Evolutionary conservation across 2,797 vertebrate species (phyloP).

Genomic region (Sciurus carolinensis): DNA sequence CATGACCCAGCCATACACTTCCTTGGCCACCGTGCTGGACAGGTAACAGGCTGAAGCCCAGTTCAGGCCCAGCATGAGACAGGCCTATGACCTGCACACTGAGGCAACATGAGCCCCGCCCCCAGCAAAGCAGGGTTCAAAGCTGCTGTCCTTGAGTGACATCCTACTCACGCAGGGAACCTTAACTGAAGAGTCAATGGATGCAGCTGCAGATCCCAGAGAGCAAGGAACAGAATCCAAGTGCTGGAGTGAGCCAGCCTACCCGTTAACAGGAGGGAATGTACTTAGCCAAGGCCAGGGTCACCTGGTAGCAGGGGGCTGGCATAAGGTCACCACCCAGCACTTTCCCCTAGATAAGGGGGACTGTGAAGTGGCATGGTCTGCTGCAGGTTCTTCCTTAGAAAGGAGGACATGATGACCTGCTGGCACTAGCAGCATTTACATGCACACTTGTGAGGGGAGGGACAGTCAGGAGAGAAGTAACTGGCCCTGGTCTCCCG

Average conservation of each 20-base stretch:
- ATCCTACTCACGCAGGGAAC: too few relatives aligned
- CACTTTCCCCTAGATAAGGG: neutral
- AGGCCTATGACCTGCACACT: neutral
- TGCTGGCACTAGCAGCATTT: neutral
- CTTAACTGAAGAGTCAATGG: neutral
- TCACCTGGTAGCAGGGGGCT: neutral
- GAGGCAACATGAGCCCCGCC: neutral
- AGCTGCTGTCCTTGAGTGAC: neutral
- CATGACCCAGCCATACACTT: neutral
- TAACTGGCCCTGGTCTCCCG: accelerated
- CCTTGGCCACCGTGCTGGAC: neutral
- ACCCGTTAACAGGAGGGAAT: neutral
- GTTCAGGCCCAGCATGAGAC: neutral
- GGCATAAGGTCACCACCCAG: neutral
- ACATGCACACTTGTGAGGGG: accelerated
- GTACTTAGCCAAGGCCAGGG: neutral
- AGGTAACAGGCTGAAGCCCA: accelerated
- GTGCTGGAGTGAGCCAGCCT: neutral
- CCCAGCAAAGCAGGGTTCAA: neutral
- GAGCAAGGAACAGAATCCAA: too few relatives aligned
- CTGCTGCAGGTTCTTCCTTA: neutral
- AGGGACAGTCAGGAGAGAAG: too few relatives aligned
- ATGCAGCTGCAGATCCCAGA: neutral
- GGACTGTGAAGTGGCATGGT: neutral
- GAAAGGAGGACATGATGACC: neutral